These are phyloP conservation scores for Zygogramma bicolorata DNA, from an alignment of 2,888 invertebrate species.

Conservation along the genomic window DNA sequence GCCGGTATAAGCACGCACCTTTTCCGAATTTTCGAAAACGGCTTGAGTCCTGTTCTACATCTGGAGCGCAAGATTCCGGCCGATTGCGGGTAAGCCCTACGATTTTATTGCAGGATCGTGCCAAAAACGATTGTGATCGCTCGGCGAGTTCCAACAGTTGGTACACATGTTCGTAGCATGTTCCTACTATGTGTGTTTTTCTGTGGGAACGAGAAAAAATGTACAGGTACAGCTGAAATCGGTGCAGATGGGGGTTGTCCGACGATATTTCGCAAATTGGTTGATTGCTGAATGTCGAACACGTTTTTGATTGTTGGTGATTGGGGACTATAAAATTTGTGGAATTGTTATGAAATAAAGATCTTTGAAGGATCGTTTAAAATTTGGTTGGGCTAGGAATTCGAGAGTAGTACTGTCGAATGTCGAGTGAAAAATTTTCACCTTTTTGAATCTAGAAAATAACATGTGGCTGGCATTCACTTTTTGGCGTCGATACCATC, in stretches of 20 bases:
- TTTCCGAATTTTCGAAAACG: slow-evolving; percentile 13
- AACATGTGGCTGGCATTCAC: too few species aligned
- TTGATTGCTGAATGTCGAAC: too few species aligned
- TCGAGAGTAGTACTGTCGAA: too few species aligned
- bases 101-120: slow-evolving; percentile 23
- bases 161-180: slow-evolving; percentile 14
- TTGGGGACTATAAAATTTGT: too few species aligned
- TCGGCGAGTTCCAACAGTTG: slow-evolving; percentile 20
- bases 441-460: too few species aligned
- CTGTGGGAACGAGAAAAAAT: neutral
- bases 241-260: neutral
- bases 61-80: slow-evolving; percentile 21
- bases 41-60: slow-evolving; percentile 16
- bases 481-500: too few species aligned
- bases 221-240: neutral
- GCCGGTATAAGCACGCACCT: neutral
- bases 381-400: too few species aligned
- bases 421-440: too few species aligned
- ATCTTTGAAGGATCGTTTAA: too few species aligned
- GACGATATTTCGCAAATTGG: neutral
- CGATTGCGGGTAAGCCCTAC: slow-evolving; percentile 24
- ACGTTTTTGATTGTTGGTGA: too few species aligned
- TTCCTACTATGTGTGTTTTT: slow-evolving; percentile 6
- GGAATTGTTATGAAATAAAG: too few species aligned
- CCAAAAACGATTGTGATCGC: slow-evolving; percentile 2